Evolutionary conservation across 2,797 vertebrate genomes (phyloP).

Genomic region (Momotus momota): DNA sequence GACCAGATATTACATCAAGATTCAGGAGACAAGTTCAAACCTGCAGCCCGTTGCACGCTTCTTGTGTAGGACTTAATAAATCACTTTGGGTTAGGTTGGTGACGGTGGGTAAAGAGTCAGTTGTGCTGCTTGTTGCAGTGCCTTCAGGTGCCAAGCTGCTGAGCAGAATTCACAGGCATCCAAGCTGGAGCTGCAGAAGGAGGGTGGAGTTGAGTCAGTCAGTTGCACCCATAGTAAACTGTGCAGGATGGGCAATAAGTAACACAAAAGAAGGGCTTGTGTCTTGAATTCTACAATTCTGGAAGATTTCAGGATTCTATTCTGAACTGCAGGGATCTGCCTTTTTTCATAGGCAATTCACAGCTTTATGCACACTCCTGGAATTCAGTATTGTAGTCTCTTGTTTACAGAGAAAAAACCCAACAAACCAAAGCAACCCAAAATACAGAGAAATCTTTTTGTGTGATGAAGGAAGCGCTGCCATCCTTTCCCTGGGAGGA

Average conservation of each 20-base stretch:
- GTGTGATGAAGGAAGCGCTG: not conserved
- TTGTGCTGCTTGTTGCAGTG: not conserved
- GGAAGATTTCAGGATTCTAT: not conserved
- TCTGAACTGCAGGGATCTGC: rapidly evolving
- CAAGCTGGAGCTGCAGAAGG: not conserved
- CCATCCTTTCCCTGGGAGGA: not conserved
- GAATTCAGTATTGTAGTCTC: not conserved
- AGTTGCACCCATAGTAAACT: not conserved
- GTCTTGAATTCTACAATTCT: not conserved
- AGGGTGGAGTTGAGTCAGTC: not conserved
- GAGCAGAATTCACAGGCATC: not conserved
- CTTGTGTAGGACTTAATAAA: not conserved
- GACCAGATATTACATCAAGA: not conserved
- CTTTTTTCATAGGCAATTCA: not conserved
- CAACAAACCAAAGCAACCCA: rapidly evolving
- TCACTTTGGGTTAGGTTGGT: not conserved
- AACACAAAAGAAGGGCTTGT: rapidly evolving
- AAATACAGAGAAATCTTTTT: not conserved
- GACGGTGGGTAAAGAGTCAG: not conserved
- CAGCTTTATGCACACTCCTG: rapidly evolving
- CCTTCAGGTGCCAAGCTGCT: not conserved
- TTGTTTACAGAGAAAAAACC: not conserved
- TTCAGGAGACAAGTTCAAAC: not conserved
- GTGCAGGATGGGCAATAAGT: not conserved
- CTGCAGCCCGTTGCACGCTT: rapidly evolving